Percentiles rank a stretch among this genome's conserved stretches.
phyloP scores from a whole-genome alignment of 92 coral and sea anemone genomes.

The Paramuricea clavata region DNA sequence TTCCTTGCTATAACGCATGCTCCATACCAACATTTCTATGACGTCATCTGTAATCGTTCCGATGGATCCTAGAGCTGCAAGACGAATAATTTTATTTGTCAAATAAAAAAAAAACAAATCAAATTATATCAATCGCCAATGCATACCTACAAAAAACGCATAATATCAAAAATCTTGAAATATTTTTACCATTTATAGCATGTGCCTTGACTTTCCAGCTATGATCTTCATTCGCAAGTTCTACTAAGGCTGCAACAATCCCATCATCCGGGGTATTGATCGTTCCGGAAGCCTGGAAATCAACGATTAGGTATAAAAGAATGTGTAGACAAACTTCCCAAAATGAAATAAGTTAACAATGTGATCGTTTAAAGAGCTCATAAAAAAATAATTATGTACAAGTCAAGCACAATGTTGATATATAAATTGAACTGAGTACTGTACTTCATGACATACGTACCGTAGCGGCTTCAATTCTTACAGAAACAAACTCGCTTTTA shows the following conservation, averaged over 20 bases:
- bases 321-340: too few species aligned
- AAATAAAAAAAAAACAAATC: too few species aligned
- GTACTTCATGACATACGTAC: constrained; percentile 53
- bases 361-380: too few species aligned
- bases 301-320: too few species aligned
- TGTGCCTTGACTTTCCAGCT: constrained; percentile 99
- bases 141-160: not conserved
- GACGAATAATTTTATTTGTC: too few species aligned
- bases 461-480: constrained; percentile 92
- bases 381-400: too few species aligned
- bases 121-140: too few species aligned
- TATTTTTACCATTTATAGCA: constrained; percentile 83
- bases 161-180: not conserved
- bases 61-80: constrained; percentile 82
- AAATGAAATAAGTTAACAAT: too few species aligned
- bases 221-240: constrained; percentile 85
- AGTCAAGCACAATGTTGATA: too few species aligned
- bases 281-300: constrained; percentile 80
- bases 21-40: constrained; percentile 89
- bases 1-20: constrained; percentile 91
- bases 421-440: not conserved
- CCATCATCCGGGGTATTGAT: constrained; percentile 86
- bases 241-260: constrained; percentile 67
- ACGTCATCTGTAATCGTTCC: constrained; percentile 83
- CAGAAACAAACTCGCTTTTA: constrained; percentile 90